Percentiles rank a stretch among this genome's conserved stretches.
These are phyloP conservation scores for Upupa epops DNA, from an alignment of 2,113 vertebrate species.

Conservation along the genomic window DNA sequence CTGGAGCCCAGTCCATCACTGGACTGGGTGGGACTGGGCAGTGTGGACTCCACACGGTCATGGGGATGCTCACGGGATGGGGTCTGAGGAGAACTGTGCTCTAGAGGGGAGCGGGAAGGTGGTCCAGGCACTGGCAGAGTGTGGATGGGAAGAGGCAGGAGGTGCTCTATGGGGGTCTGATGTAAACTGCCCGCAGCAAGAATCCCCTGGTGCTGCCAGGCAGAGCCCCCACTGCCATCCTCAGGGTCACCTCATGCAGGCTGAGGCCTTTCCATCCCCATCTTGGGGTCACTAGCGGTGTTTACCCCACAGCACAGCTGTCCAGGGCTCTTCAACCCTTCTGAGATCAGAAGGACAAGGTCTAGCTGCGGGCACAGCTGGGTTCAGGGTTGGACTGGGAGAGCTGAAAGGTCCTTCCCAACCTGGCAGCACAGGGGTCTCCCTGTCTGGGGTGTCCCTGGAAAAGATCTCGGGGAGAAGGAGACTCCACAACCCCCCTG, in stretches of 20 bases:
- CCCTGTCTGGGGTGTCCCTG: neutral
- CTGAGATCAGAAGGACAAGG: too few relatives aligned
- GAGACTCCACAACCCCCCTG: too few relatives aligned
- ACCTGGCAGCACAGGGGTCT: neutral
- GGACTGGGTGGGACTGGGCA: neutral
- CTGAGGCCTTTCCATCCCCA: fast-evolving
- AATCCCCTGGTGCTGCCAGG: too few relatives aligned
- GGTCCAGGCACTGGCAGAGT: neutral
- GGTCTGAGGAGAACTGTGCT: neutral
- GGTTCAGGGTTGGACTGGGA: too few relatives aligned
- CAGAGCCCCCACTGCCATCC: too few relatives aligned
- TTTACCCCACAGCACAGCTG: too few relatives aligned
- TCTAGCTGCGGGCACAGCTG: too few relatives aligned
- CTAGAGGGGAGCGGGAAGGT: neutral
- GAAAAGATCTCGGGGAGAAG: neutral
- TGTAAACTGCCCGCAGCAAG: too few relatives aligned
- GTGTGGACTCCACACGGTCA: neutral
- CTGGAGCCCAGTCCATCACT: too few relatives aligned
- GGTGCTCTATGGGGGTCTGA: neutral
- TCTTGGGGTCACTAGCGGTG: neutral
- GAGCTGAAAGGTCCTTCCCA: too few relatives aligned
- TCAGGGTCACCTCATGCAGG: fast-evolving
- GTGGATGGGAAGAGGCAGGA: neutral
- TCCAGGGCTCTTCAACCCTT: too few relatives aligned
- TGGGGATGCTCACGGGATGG: neutral